phyloP scores from a whole-genome alignment of 1,140 invertebrate species.

The Marisa cornuarietis region DNA sequence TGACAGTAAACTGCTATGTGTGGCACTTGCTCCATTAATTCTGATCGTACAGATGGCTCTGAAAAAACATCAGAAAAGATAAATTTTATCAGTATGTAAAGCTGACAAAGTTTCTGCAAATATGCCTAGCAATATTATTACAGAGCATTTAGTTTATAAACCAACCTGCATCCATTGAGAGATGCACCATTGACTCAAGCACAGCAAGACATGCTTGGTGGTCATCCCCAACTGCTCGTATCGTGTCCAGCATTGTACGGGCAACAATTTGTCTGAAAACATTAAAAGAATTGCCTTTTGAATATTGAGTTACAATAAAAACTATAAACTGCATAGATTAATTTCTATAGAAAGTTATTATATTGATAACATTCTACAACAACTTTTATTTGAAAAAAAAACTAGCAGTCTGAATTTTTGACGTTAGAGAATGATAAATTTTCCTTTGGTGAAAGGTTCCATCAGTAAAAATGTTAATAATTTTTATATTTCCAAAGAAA shows the following conservation, averaged over 20 bases:
- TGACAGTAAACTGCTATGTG: constrained; percentile 74
- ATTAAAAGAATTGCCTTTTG: background rate
- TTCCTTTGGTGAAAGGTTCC: too few species aligned
- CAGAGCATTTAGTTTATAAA: background rate
- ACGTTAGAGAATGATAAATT: too few species aligned
- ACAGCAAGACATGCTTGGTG: constrained; percentile 62
- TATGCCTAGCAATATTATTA: background rate
- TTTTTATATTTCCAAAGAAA: too few species aligned
- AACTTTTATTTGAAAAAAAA: too few species aligned
- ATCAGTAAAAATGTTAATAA: too few species aligned
- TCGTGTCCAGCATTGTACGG: constrained; percentile 66
- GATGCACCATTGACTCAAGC: constrained; percentile 63
- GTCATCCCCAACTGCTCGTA: constrained; percentile 61
- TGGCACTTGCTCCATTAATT: constrained; percentile 75
- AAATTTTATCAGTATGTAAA: background rate
- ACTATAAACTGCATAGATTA: too few species aligned
- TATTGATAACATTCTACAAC: too few species aligned
- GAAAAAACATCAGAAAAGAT: constrained; percentile 45
- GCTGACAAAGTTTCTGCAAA: background rate
- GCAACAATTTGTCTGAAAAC: constrained; percentile 67
- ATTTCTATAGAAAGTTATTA: too few species aligned
- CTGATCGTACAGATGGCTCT: constrained; percentile 72
- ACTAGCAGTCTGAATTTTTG: too few species aligned
- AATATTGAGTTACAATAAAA: too few species aligned
- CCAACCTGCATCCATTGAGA: constrained; percentile 68